Conservation (phyloP, 35 echinoderm and acorn worm species). For the Amphiura filiformis region DNA sequence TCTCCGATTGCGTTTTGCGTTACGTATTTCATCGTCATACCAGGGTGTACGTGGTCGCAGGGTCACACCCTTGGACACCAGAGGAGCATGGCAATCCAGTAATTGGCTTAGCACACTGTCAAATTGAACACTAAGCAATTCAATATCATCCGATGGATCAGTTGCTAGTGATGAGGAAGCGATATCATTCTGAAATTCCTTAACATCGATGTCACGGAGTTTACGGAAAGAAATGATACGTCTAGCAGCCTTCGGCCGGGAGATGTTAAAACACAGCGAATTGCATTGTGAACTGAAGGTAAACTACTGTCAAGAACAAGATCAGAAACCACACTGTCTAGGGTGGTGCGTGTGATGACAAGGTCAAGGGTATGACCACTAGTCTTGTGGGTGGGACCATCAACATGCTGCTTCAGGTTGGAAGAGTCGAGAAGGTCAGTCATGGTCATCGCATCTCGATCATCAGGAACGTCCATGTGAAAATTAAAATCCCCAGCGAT, state of each 20-base stretch:
- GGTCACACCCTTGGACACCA: background rate
- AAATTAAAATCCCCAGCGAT: too few relatives aligned
- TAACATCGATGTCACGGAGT: background rate
- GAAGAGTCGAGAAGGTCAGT: too few relatives aligned
- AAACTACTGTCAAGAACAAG: background rate
- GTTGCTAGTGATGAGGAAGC: background rate
- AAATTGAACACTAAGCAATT: background rate
- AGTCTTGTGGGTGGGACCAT: too few relatives aligned
- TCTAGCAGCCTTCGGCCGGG: background rate
- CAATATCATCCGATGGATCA: background rate
- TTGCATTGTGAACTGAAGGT: background rate
- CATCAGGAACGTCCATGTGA: too few relatives aligned
- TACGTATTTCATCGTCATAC: background rate
- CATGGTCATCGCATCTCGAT: too few relatives aligned
- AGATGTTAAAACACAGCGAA: background rate
- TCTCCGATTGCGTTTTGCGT: background rate
- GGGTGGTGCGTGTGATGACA: background rate
- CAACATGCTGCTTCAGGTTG: too few relatives aligned
- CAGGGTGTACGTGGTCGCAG: background rate
- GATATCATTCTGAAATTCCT: background rate
- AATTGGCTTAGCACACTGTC: background rate
- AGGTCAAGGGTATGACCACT: conserved; percentile 12
- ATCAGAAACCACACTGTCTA: background rate
- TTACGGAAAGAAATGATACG: background rate
- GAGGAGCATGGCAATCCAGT: background rate